These are phyloP conservation scores for Paedocypris sp. DNA, from an alignment of 2,113 vertebrate genomes.

Conservation along the genomic window DNA sequence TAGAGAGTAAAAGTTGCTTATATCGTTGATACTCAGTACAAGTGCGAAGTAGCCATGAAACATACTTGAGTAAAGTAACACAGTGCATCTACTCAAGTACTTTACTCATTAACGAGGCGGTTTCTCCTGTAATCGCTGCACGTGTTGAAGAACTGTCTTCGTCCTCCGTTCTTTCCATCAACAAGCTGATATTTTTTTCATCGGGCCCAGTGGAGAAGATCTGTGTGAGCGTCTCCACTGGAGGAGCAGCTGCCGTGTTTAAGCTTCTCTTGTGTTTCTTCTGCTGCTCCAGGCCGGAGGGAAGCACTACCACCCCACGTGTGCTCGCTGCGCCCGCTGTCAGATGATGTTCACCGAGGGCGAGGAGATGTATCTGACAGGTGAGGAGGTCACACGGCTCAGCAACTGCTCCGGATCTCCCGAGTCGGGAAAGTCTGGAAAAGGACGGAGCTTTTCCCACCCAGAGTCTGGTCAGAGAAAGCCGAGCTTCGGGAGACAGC, in stretches of 20 bases:
- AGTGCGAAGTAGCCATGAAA: too few species aligned
- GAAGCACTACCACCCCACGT: constrained; percentile 93
- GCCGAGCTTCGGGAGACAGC: too few species aligned
- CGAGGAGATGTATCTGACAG: constrained; percentile 98
- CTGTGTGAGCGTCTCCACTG: not conserved
- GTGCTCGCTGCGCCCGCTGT: constrained; percentile 90
- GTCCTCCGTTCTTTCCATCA: not conserved
- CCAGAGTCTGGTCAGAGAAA: too few species aligned
- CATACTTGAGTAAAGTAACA: too few species aligned
- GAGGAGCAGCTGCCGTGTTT: not conserved
- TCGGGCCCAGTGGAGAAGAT: not conserved
- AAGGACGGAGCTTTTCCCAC: too few species aligned
- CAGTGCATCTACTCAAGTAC: too few species aligned
- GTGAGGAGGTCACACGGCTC: constrained; percentile 49
- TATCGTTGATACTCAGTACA: too few species aligned
- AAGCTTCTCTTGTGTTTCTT: not conserved
- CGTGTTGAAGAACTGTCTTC: not conserved
- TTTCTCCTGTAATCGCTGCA: too few species aligned
- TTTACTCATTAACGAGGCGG: too few species aligned
- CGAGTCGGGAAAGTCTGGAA: too few species aligned
- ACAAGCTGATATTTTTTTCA: not conserved
- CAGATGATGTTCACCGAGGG: constrained; percentile 96
- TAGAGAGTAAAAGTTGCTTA: too few species aligned
- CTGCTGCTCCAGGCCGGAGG: constrained; percentile 81
- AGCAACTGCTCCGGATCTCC: too few species aligned